These are phyloP conservation scores for Acanthurus tractus DNA, from an alignment of 2,797 vertebrate species.

Conservation along the genomic window DNA sequence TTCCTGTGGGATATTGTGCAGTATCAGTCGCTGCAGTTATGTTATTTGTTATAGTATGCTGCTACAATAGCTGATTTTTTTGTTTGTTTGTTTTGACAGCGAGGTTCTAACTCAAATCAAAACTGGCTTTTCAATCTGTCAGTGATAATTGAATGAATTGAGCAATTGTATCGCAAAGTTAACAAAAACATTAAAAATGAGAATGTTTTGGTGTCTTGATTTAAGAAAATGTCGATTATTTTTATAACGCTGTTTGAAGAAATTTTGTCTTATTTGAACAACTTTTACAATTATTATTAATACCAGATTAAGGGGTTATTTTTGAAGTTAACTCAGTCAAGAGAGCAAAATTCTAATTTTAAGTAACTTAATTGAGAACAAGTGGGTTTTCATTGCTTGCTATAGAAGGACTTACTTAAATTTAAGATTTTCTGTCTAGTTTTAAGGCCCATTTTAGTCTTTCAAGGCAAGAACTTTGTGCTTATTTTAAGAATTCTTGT, in stretches of 20 bases:
- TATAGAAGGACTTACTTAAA: background rate
- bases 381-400: background rate
- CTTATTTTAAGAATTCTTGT: no score
- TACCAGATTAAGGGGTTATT: constrained; percentile 7
- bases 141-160: no score
- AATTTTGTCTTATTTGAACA: constrained; percentile 6
- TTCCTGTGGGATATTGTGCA: no score
- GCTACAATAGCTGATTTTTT: background rate
- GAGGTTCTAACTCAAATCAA: no score
- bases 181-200: no score
- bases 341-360: constrained; percentile 8
- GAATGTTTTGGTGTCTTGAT: constrained; percentile 14
- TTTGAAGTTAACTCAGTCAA: constrained; percentile 7
- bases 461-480: no score
- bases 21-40: background rate
- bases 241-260: constrained; percentile 8
- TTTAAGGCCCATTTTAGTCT: no score
- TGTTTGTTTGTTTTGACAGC: no score
- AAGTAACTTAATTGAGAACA: constrained; percentile 1
- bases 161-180: no score
- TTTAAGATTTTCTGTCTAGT: no score
- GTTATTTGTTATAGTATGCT: background rate
- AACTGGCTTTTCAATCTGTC: no score
- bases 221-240: constrained; percentile 3
- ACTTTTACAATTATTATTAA: background rate